These are phyloP conservation scores for Ormyrus labotus DNA, from an alignment of 2,888 invertebrate genomes.

Conservation along the genomic window DNA sequence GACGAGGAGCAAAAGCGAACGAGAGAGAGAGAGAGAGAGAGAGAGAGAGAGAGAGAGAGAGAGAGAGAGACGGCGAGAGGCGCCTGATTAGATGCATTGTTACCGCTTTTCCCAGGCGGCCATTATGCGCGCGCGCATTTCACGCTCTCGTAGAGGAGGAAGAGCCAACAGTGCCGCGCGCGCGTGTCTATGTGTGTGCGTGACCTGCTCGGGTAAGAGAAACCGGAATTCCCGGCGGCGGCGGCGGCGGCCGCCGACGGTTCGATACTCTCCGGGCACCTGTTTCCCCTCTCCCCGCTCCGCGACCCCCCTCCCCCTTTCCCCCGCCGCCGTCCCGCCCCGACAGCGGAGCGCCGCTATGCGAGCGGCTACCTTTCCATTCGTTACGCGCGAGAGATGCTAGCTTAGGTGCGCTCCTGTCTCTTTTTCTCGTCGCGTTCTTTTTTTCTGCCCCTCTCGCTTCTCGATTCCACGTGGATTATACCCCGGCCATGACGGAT, in stretches of 20 bases:
- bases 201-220: conserved; percentile 53
- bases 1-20: not conserved
- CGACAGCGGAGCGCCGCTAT: not conserved
- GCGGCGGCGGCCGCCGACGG: conserved; percentile 30
- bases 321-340: not conserved
- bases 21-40: not conserved
- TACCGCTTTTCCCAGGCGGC: conserved; percentile 60
- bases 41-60: not conserved
- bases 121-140: conserved; percentile 54
- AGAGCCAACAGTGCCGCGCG: not conserved
- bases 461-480: conserved; percentile 42
- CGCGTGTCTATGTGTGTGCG: conserved; percentile 21
- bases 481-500: conserved; percentile 2
- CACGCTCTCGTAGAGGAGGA: conserved; percentile 11
- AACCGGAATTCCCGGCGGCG: conserved; percentile 59
- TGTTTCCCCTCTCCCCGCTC: conserved; percentile 40
- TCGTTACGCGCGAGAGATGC: conserved; percentile 28
- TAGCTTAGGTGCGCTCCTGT: conserved; percentile 3
- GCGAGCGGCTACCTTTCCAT: conserved; percentile 27
- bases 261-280: conserved; percentile 48
- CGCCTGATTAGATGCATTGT: conserved; percentile 70
- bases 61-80: conserved; percentile 41
- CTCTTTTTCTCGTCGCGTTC: not conserved
- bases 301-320: not conserved
- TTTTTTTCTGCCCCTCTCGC: not conserved